phyloP scores from a whole-genome alignment of 2,888 invertebrate species.

The Stegophylla sp. region DNA sequence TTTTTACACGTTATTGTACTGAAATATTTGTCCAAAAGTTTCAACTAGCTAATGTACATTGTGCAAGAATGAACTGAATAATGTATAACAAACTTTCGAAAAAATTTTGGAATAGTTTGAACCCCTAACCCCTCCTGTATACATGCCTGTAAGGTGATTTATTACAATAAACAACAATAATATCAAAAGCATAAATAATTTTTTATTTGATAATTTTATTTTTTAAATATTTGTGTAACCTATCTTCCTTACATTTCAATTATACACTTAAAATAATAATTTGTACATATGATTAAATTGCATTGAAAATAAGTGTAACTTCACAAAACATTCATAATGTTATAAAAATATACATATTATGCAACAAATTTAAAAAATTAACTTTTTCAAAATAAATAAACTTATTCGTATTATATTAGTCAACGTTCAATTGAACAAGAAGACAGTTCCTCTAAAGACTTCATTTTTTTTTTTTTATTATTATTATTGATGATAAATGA shows the following conservation, averaged over 20 bases:
- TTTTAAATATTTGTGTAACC: conserved; percentile 12
- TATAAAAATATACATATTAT: conserved; percentile 53
- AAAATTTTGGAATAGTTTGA: too few relatives aligned
- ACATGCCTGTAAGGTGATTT: too few relatives aligned
- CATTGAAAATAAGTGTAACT: conserved; percentile 37
- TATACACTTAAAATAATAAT: conserved; percentile 55
- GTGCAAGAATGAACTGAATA: too few relatives aligned
- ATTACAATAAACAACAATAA: not conserved
- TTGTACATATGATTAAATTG: conserved; percentile 45
- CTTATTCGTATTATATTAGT: conserved; percentile 42
- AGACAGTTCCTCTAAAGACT: conserved; percentile 17
- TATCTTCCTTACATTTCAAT: conserved; percentile 33
- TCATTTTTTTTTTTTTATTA: conserved; percentile 14
- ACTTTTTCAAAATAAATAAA: conserved; percentile 53
- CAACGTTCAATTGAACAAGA: conserved; percentile 55
- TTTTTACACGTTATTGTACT: too few relatives aligned
- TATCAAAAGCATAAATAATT: conserved; percentile 44
- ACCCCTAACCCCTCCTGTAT: too few relatives aligned
- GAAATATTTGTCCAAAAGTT: too few relatives aligned
- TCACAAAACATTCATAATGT: conserved; percentile 37
- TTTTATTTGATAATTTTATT: conserved; percentile 34
- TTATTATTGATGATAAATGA: too few relatives aligned
- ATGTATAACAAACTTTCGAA: too few relatives aligned
- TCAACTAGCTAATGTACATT: too few relatives aligned
- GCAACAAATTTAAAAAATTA: conserved; percentile 30